Evolutionary conservation across 1,140 invertebrate genomes (phyloP), one percentile per base, ranked within the genome.

Genomic region (Microvelia longipes): DNA sequence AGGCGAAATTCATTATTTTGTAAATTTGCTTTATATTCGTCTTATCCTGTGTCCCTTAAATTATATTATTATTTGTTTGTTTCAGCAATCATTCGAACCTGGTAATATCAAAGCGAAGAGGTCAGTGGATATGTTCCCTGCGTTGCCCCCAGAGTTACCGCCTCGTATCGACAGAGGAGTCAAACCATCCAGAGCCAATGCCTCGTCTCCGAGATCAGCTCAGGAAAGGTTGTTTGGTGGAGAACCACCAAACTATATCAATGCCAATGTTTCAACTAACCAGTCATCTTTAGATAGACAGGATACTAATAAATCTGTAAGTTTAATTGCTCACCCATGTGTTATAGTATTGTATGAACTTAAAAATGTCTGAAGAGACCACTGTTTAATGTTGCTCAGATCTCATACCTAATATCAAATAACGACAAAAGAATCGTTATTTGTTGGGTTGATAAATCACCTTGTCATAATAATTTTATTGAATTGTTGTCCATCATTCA

Each of bases 161-260:
- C 93, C 92, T 15, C 83, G 90, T 62, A 85, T 93, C 19, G 90
- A 93, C 79, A 83, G 91, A 62, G 87, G 85, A 67, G 87, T 82
- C 1, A 92, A 92, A 77, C 90, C 90, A 1, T 79, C 80, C 68
- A 79, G 81, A 66, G 80, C 78, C 5, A 70, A 68, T 29, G 72
- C 74, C 27, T 72, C 73, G 24, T 70, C 69, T 19, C 65, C 68
- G 24, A 71, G 73, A 65, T 75, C 75, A 28, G 86, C 86, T 0
- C 85, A 86, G 73, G 86, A 87, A 75, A 77, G 86, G 68, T 74
- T 87, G 2, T 87, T 87, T 77, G 85, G 84, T 11, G 80, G 80
- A 1, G 83, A 84, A 64, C 80, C 83, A 74, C 82, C 80, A 0
- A 84, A 84, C 75, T 84, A 84, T 68, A 84, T 83, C 28, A 84